phyloP scores from a whole-genome alignment of 2,113 vertebrate genomes.

The Herpetotheres cachinnans region DNA sequence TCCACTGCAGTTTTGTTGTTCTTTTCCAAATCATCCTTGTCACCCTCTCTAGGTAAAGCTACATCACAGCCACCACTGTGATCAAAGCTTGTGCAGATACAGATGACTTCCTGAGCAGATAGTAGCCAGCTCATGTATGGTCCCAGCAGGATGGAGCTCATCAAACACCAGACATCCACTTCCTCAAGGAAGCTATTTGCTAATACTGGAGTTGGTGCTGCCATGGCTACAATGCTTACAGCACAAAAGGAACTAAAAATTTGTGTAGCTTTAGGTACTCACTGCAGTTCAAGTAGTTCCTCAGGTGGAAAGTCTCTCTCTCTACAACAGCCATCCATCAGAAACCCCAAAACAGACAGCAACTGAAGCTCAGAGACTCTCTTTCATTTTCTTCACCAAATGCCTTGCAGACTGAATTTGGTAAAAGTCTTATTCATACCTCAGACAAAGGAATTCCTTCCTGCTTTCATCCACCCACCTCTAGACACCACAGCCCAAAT shows the following conservation, averaged over 20 bases:
- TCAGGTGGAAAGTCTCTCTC: not conserved
- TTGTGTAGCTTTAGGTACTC: not conserved
- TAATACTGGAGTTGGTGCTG: not conserved
- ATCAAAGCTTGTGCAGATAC: not conserved
- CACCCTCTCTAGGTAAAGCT: not conserved
- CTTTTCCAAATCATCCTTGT: not conserved
- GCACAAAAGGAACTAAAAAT: not conserved
- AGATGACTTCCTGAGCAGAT: not conserved
- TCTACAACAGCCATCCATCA: not conserved
- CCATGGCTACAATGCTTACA: not conserved
- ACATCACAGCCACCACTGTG: not conserved
- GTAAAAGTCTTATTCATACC: not conserved
- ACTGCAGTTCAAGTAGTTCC: not conserved
- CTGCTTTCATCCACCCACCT: not conserved
- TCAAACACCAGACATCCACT: not conserved
- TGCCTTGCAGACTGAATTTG: not conserved
- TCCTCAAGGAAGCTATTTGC: not conserved
- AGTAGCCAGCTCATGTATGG: fast-evolving
- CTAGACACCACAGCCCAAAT: not conserved
- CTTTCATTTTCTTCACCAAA: not conserved
- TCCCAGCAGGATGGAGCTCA: not conserved
- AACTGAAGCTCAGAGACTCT: not conserved
- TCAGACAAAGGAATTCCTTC: not conserved
- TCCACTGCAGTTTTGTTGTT: not conserved
- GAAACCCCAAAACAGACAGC: not conserved